These are phyloP conservation scores for Zeugodacus cucurbitae DNA, from an alignment of 1,140 invertebrate genomes.

Conservation along the genomic window DNA sequence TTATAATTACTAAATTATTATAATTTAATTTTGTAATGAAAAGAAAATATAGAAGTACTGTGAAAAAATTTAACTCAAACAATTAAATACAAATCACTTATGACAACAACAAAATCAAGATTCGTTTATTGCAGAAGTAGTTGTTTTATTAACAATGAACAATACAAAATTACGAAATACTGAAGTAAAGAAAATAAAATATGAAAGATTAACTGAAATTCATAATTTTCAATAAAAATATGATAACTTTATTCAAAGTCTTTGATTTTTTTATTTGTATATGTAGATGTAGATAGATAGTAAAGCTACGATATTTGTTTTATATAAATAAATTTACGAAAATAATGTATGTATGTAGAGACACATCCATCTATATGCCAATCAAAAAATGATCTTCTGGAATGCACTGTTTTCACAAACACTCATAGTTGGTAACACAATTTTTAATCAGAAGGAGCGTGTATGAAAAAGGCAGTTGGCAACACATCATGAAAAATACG, in stretches of 20 bases:
- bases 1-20: background rate
- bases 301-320: too few relatives aligned
- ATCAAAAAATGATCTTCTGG: background rate
- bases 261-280: background rate
- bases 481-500: slow-evolving; percentile 9
- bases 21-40: background rate
- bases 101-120: background rate
- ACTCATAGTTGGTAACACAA: background rate
- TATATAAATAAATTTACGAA: too few relatives aligned
- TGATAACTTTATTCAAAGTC: background rate
- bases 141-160: background rate
- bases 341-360: too few relatives aligned
- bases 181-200: background rate
- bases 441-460: background rate
- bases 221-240: background rate
- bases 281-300: too few relatives aligned
- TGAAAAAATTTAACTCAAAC: background rate
- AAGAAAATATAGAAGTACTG: background rate
- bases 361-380: too few relatives aligned
- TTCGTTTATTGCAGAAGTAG: background rate
- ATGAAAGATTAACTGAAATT: background rate
- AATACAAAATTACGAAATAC: background rate
- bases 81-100: background rate
- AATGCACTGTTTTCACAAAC: background rate
- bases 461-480: background rate